Percentiles rank a stretch among this genome's conserved stretches.
Conservation (phyloP, 2,888 invertebrate species). For the Tiliacea citrago region DNA sequence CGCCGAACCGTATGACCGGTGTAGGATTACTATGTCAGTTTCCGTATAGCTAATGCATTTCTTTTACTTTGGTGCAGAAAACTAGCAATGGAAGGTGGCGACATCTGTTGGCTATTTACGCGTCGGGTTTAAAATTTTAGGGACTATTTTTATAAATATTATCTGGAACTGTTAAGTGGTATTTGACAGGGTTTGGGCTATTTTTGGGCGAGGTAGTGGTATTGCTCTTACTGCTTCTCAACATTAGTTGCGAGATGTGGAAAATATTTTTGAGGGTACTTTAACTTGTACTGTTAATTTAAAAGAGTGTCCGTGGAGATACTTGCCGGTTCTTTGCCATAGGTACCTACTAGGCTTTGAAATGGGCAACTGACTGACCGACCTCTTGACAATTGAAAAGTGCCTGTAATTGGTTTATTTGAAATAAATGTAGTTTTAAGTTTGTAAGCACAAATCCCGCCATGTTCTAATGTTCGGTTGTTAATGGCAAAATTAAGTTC, state of each 20-base stretch:
- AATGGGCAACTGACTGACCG: too few species aligned
- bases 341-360: too few species aligned
- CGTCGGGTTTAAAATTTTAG: slow-evolving; percentile 8
- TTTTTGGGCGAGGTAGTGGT: not conserved
- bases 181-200: slow-evolving; percentile 1
- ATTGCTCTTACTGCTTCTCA: not conserved
- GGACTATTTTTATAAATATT: not conserved
- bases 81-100: slow-evolving; percentile 15
- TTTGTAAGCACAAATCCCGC: not conserved
- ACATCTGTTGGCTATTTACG: slow-evolving; percentile 27
- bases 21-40: slow-evolving; percentile 41
- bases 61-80: slow-evolving; percentile 17
- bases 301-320: too few species aligned
- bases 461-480: not conserved
- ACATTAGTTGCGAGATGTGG: too few species aligned
- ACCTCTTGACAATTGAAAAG: too few species aligned
- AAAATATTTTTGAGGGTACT: not conserved
- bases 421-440: too few species aligned
- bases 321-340: too few species aligned
- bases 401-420: too few species aligned
- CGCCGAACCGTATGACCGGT: slow-evolving; percentile 19
- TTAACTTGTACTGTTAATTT: too few species aligned
- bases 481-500: not conserved
- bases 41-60: slow-evolving; percentile 54
- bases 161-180: not conserved